phyloP scores from a whole-genome alignment of 2,113 vertebrate genomes.

The Nothoprocta pentlandii region DNA sequence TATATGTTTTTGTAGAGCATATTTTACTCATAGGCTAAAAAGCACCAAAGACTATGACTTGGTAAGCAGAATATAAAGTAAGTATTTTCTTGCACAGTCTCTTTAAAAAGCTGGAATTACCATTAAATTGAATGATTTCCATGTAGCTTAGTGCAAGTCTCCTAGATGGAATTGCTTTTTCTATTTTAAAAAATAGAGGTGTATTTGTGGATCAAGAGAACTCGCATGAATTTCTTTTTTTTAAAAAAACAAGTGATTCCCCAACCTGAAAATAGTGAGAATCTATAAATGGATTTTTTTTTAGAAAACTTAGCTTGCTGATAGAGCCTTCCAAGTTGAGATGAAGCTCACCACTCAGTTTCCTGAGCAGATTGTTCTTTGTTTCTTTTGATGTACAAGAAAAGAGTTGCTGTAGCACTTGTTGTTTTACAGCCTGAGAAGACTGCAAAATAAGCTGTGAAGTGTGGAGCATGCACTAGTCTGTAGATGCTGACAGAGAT shows the following conservation, averaged over 20 bases:
- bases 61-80: background rate
- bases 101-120: background rate
- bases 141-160: background rate
- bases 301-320: too few species aligned
- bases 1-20: accelerated
- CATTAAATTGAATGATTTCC: background rate
- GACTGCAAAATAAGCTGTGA: background rate
- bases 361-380: background rate
- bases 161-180: background rate
- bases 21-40: background rate
- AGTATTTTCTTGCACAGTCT: background rate
- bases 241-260: background rate
- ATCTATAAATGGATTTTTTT: background rate
- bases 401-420: background rate
- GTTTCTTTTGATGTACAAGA: too few species aligned
- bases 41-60: accelerated
- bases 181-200: too few species aligned
- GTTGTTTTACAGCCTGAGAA: background rate
- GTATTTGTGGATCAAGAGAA: background rate
- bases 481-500: background rate
- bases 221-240: background rate
- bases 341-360: too few species aligned
- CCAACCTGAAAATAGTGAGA: background rate
- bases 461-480: background rate
- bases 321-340: background rate